These are phyloP conservation scores for Enteromius paludinosus DNA, from an alignment of 2,797 vertebrate species.

Conservation along the genomic window DNA sequence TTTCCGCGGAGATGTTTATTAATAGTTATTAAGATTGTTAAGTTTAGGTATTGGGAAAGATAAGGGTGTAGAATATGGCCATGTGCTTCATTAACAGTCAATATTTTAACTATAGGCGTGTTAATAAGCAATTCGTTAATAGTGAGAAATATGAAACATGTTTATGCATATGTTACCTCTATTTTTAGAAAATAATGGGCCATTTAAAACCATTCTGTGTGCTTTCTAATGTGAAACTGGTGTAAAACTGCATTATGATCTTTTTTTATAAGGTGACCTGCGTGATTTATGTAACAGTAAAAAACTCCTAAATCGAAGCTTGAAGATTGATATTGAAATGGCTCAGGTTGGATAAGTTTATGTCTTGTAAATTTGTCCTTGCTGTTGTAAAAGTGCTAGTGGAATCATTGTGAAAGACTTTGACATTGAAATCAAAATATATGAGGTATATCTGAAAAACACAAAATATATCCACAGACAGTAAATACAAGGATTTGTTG, in stretches of 20 bases:
- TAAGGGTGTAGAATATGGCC: neutral
- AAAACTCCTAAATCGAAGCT: constrained; percentile 13
- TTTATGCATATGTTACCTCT: neutral
- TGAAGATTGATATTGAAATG: constrained; percentile 26
- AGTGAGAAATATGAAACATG: neutral
- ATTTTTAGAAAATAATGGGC: neutral
- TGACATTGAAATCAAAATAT: constrained; percentile 5
- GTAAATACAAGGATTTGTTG: neutral
- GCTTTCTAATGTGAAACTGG: neutral
- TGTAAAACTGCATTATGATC: constrained; percentile 3
- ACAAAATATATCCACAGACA: neutral
- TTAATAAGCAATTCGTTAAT: neutral
- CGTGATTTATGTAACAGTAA: constrained; percentile 22
- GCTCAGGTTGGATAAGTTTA: constrained; percentile 18
- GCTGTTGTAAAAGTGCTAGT: neutral
- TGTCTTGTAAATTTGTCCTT: neutral
- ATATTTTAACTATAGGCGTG: neutral
- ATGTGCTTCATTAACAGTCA: neutral
- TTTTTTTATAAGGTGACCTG: constrained; percentile 24
- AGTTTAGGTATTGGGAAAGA: neutral
- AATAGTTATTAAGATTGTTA: neutral
- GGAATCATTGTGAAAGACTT: neutral
- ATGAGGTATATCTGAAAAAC: neutral
- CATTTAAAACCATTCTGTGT: neutral
- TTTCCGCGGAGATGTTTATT: neutral